phyloP scores from a whole-genome alignment of 2,888 invertebrate genomes.

The Melanchra persicariae region DNA sequence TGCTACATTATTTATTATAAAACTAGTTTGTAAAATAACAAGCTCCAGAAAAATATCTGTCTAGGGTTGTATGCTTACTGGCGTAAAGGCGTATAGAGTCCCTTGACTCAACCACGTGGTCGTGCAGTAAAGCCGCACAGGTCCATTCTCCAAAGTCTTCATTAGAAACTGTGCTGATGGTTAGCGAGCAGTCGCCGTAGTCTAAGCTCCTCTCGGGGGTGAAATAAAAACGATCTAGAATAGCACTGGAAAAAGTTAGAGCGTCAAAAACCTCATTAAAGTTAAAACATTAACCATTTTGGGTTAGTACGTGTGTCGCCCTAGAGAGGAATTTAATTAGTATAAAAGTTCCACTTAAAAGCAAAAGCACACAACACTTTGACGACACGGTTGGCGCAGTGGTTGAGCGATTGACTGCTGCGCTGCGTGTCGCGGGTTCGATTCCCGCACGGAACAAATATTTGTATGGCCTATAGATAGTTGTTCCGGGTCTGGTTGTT shows the following conservation, averaged over 20 bases:
- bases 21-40: too few relatives aligned
- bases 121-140: constrained; percentile 83
- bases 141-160: constrained; percentile 87
- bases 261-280: constrained; percentile 10
- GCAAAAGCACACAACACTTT: background rate
- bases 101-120: constrained; percentile 76
- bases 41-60: too few relatives aligned
- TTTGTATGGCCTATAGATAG: too few relatives aligned
- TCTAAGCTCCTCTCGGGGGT: constrained; percentile 78
- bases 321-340: background rate
- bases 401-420: too few relatives aligned
- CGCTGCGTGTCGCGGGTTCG: too few relatives aligned
- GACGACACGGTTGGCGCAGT: too few relatives aligned
- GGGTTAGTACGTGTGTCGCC: background rate
- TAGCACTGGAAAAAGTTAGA: constrained; percentile 74
- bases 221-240: constrained; percentile 84
- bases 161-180: constrained; percentile 75
- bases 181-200: constrained; percentile 87
- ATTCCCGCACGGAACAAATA: too few relatives aligned
- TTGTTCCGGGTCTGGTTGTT: too few relatives aligned
- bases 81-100: constrained; percentile 69
- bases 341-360: constrained; percentile 10
- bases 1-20: background rate
- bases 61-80: constrained; percentile 7
- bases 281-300: constrained; percentile 18